These are phyloP conservation scores for Slavum lentiscoides DNA, from an alignment of 2,888 invertebrate genomes.

Conservation along the genomic window DNA sequence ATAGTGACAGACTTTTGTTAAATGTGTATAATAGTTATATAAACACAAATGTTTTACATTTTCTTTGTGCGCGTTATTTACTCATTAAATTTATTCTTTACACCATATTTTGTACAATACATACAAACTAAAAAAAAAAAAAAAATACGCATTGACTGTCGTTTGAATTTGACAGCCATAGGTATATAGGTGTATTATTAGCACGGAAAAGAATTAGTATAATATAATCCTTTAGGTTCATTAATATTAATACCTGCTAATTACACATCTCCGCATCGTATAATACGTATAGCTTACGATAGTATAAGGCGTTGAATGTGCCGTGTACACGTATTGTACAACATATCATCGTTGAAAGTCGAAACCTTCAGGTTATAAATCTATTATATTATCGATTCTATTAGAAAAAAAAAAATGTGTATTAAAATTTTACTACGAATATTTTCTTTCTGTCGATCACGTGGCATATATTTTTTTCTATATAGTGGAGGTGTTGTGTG, in stretches of 20 bases:
- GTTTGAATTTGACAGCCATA: slow-evolving; percentile 4
- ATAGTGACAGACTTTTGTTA: background rate
- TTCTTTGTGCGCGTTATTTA: background rate
- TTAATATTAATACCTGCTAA: slow-evolving; percentile 38
- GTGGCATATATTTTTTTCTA: no score
- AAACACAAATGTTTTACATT: slow-evolving; percentile 13
- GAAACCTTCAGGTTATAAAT: background rate
- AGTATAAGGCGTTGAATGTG: no score
- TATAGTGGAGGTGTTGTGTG: no score
- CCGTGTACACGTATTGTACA: no score
- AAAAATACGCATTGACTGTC: background rate
- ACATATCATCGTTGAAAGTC: background rate
- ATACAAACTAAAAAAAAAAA: background rate
- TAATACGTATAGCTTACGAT: no score
- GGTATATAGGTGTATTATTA: slow-evolving; percentile 18
- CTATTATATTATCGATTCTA: no score
- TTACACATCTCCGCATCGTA: slow-evolving; percentile 3
- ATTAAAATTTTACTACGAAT: no score
- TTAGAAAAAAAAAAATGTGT: no score
- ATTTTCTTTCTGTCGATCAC: no score
- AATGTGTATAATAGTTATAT: slow-evolving; percentile 2
- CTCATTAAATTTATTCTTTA: slow-evolving; percentile 26
- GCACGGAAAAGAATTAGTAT: background rate
- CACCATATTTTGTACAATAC: background rate
- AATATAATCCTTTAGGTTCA: slow-evolving; percentile 20